Base-by-base conservation (phyloP, 1,140 invertebrate species). In the Drosophila dunni region DNA sequence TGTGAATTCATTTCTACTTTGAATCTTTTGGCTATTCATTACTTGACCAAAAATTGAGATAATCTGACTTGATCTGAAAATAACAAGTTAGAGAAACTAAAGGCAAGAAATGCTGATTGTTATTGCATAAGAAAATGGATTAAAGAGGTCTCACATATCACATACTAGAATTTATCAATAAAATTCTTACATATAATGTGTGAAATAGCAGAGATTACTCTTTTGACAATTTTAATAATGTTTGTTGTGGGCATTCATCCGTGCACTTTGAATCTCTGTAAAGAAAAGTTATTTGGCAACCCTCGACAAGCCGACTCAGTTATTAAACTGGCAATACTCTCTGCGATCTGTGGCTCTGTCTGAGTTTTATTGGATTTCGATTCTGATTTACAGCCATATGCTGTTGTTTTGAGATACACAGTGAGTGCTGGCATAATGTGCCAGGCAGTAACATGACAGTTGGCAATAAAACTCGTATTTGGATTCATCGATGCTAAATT, bases 321-420 rank as follows among this genome's bases (percentile, higher is more conserved):
- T 73, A 71, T 63, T 65, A 67, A 58, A 42, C 36, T 48, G 40
- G 62, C 51, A 20, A 54, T 40, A 34, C 57, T 20, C 57, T 42
- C 3, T 38, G 15, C 29, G 17, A 38, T 44, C 40, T 72, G 33
- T 66, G 74, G 75, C 78, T 80, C 51, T 36, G 64, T 75, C 63
- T 67, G 75, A 67, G 62, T 70, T 86, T 86, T 88, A 86, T 88
- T 82, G 76, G 83, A 88, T 70, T 88, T 88, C 76, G 57, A 68
- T 88, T 86, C 74, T 88, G 82, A 86, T 86, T 82, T 75, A 68
- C 54, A 60, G 66, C 46, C 76, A 86, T 69, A 70, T 82, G 76
- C 64, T 42, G 24, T 54, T 57, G 33, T 51, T 68, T 50, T 58
- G 54, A 29, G 33, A 46, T 44, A 60, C 29, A 15, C 65, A 57